A percentile compares a stretch with the other conserved stretches of the same genome.
Evolutionary conservation across 1,140 invertebrate species (phyloP).

Genomic region (Trialeurodes vaporariorum): DNA sequence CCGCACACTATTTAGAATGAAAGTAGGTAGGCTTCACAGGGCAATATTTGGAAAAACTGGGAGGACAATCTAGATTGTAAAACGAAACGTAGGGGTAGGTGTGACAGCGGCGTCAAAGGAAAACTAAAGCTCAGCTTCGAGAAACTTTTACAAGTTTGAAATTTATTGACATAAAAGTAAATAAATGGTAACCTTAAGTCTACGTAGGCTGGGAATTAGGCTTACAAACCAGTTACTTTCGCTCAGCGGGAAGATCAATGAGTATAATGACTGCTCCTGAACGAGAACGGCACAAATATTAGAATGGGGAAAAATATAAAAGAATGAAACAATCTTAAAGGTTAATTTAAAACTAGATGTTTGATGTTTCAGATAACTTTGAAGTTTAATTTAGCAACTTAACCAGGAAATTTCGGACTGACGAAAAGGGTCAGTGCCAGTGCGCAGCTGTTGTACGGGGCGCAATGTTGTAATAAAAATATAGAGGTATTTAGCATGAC

Average conservation of each 20-base stretch:
- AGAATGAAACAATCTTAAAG: background rate
- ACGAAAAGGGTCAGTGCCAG: too few relatives aligned
- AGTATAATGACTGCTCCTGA: background rate
- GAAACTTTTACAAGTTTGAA: background rate
- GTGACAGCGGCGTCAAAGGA: background rate
- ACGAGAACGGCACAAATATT: background rate
- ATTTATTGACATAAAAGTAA: background rate
- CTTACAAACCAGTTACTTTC: background rate
- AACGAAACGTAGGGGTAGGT: background rate
- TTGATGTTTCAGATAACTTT: background rate
- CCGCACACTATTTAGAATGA: too few relatives aligned
- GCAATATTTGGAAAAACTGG: background rate
- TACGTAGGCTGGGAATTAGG: background rate
- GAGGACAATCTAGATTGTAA: background rate
- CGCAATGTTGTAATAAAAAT: too few relatives aligned
- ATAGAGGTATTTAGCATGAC: too few relatives aligned
- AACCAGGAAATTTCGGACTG: background rate
- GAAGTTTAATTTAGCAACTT: background rate
- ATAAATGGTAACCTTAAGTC: background rate
- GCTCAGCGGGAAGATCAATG: background rate
- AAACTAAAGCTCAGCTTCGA: background rate
- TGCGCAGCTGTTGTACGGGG: too few relatives aligned
- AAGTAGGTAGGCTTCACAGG: too few relatives aligned
- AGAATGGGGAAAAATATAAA: too few relatives aligned
- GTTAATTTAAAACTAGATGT: background rate